Conservation (phyloP, 2,888 invertebrate genomes). For the Tortrix viridana region DNA sequence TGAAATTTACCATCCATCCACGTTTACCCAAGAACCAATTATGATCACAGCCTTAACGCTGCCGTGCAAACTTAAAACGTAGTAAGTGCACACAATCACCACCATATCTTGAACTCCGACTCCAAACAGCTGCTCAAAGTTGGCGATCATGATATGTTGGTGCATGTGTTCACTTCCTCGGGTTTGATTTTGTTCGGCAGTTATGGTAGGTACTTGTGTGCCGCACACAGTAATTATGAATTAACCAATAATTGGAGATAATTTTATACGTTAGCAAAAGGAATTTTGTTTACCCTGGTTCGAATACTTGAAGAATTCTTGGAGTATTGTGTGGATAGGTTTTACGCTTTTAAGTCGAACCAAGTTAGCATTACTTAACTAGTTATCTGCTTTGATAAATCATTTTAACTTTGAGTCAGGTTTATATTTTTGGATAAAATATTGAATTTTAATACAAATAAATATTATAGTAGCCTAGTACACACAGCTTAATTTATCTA, state of each 20-base stretch:
- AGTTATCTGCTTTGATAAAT: neutral
- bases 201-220: conserved; percentile 49
- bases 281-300: conserved; percentile 49
- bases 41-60: conserved; percentile 56
- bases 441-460: too few relatives aligned
- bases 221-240: conserved; percentile 62
- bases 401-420: neutral
- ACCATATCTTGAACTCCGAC: too few relatives aligned
- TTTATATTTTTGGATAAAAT: too few relatives aligned
- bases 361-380: neutral
- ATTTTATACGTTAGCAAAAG: conserved; percentile 48
- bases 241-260: conserved; percentile 62
- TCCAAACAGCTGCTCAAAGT: too few relatives aligned
- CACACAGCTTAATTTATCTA: too few relatives aligned
- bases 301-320: conserved; percentile 44
- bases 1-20: conserved; percentile 53
- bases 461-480: too few relatives aligned
- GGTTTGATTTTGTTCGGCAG: too few relatives aligned
- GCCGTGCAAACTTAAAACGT: neutral
- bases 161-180: too few relatives aligned
- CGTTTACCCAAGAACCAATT: conserved; percentile 56
- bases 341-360: neutral
- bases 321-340: conserved; percentile 31
- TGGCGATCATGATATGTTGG: too few relatives aligned
- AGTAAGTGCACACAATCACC: neutral